Conservation (phyloP, 1,140 invertebrate species). For the Bombus pyrosoma region DNA sequence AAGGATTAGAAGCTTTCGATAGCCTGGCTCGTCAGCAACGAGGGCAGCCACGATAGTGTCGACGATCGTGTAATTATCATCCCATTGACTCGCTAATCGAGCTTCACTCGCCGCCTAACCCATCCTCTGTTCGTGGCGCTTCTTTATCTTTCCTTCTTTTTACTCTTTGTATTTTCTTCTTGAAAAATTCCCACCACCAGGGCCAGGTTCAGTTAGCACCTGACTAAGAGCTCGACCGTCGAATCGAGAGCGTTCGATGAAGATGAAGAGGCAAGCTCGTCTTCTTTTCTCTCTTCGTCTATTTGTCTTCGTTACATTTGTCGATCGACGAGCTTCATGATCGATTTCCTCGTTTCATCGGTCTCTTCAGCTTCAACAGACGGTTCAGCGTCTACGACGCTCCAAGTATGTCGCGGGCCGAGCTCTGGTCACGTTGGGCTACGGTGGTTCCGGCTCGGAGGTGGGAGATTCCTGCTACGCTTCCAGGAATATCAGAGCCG, state of each 20-base stretch:
- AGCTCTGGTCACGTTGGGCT: slow-evolving; percentile 63
- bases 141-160: background rate
- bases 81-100: slow-evolving; percentile 39
- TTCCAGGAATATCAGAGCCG: slow-evolving; percentile 93
- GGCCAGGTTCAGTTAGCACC: slow-evolving; percentile 64
- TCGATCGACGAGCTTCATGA: background rate
- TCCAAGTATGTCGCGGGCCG: slow-evolving; percentile 32
- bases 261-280: slow-evolving; percentile 33
- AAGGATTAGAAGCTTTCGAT: background rate
- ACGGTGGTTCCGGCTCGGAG: slow-evolving; percentile 80
- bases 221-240: slow-evolving; percentile 56
- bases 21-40: background rate
- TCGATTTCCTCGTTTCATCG: background rate
- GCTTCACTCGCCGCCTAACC: background rate
- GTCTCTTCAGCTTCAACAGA: background rate
- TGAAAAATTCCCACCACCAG: slow-evolving; percentile 64
- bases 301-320: background rate
- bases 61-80: slow-evolving; percentile 14
- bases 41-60: background rate
- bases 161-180: background rate
- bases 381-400: slow-evolving; percentile 29
- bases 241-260: slow-evolving; percentile 12
- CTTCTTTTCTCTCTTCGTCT: background rate
- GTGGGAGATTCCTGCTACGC: slow-evolving; percentile 88
- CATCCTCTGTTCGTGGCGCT: background rate